Evolutionary conservation across 2,797 vertebrate species (phyloP).

Genomic region (Enteromius mattozi): DNA sequence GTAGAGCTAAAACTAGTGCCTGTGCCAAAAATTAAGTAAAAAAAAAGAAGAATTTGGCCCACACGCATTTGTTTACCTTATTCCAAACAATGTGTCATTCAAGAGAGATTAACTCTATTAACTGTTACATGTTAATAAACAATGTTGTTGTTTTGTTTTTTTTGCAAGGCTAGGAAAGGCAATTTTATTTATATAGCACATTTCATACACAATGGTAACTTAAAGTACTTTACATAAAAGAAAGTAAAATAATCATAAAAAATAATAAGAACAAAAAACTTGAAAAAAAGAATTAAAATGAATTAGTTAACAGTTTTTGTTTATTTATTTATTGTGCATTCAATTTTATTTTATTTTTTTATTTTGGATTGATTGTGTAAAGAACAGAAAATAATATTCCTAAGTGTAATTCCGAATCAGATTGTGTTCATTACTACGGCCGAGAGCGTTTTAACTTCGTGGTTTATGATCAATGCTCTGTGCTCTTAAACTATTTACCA

Average conservation of each 20-base stretch:
- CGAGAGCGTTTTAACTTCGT: constrained; percentile 22
- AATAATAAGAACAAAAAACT: too few relatives aligned
- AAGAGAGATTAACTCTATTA: not conserved
- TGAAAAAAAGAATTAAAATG: too few relatives aligned
- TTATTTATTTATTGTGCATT: not conserved
- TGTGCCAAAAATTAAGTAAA: not conserved
- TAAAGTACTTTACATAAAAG: too few relatives aligned
- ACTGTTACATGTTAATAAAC: not conserved
- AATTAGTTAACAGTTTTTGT: too few relatives aligned
- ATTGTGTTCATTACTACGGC: not conserved
- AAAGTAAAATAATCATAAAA: too few relatives aligned
- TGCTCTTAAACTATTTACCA: constrained; percentile 61
- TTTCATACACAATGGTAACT: too few relatives aligned
- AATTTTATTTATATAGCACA: too few relatives aligned
- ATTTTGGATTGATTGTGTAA: not conserved
- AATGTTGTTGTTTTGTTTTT: not conserved
- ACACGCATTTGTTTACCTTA: not conserved
- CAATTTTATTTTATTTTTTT: too few relatives aligned
- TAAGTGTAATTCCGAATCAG: not conserved
- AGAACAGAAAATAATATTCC: not conserved
- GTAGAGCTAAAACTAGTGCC: not conserved
- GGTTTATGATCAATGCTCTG: constrained; percentile 36
- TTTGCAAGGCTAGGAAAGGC: too few relatives aligned
- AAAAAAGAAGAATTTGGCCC: too few relatives aligned
- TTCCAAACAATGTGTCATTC: constrained; percentile 24